Percentiles rank a stretch among this genome's conserved stretches.
Conservation (phyloP, 2,888 invertebrate species). For the Aspidiotus destructor region DNA sequence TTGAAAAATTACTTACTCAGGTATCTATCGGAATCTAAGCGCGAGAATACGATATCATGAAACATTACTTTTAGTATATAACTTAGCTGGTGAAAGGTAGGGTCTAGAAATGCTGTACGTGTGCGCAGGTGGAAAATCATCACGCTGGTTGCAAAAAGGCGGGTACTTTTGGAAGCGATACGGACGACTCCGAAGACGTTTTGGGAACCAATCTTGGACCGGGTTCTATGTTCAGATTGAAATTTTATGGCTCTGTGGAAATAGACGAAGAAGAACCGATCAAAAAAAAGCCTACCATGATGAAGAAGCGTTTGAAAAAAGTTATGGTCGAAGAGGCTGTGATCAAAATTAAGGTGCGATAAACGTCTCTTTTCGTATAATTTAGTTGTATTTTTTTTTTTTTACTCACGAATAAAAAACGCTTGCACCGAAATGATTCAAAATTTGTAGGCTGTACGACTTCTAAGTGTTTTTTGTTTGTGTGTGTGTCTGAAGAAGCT, state of each 20-base stretch:
- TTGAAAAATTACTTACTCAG: no score
- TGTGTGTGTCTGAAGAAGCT: no score
- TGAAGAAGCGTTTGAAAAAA: conserved; percentile 70
- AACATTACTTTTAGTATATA: background rate
- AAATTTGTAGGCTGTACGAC: no score
- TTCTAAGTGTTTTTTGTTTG: background rate
- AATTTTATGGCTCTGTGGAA: conserved; percentile 76
- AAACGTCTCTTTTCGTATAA: conserved; percentile 18
- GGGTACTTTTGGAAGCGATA: conserved; percentile 37
- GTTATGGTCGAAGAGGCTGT: conserved; percentile 81
- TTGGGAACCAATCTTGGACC: conserved; percentile 39
- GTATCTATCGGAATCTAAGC: no score
- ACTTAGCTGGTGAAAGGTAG: conserved; percentile 32
- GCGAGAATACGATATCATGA: no score
- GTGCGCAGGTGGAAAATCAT: conserved; percentile 38
- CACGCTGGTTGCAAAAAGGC: conserved; percentile 40
- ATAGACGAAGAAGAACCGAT: conserved; percentile 65
- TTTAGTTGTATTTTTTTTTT: conserved; percentile 15
- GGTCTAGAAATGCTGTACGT: conserved; percentile 32
- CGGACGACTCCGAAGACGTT: conserved; percentile 37
- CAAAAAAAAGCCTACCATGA: conserved; percentile 43
- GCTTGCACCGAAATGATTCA: no score
- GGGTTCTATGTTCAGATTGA: conserved; percentile 68
- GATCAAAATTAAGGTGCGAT: conserved; percentile 68
- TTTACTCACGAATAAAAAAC: conserved; percentile 1